These are phyloP conservation scores for Lerema accius DNA, from an alignment of 1,140 invertebrate genomes.

Conservation along the genomic window DNA sequence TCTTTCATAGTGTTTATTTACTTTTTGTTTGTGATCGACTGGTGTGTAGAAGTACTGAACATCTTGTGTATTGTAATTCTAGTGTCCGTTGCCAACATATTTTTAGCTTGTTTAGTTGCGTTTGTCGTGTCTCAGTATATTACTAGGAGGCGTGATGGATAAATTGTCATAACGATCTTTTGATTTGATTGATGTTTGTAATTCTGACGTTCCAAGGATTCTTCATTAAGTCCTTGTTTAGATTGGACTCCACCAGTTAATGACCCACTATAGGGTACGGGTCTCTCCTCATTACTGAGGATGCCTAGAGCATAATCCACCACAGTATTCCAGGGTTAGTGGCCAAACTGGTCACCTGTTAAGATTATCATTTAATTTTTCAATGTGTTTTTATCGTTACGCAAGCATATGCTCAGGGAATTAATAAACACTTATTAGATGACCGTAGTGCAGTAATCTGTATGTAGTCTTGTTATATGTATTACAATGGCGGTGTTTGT, in stretches of 20 bases:
- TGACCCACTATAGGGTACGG: too few relatives aligned
- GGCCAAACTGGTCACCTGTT: too few relatives aligned
- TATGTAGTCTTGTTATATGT: conserved; percentile 7
- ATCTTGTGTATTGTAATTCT: conserved; percentile 33
- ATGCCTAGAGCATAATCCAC: too few relatives aligned
- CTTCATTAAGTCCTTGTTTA: not conserved
- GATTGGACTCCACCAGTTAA: too few relatives aligned
- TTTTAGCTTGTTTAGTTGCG: conserved; percentile 38
- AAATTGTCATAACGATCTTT: conserved; percentile 26
- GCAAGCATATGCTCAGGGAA: not conserved
- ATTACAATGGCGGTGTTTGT: conserved; percentile 27
- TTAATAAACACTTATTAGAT: conserved; percentile 2
- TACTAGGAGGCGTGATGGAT: conserved; percentile 20
- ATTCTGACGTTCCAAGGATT: not conserved
- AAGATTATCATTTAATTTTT: too few relatives aligned
- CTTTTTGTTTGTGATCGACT: conserved; percentile 27
- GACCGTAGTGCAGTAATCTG: not conserved
- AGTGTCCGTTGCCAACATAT: conserved; percentile 40
- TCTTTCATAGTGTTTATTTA: conserved; percentile 52
- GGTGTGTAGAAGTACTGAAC: conserved; percentile 11
- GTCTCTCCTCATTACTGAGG: too few relatives aligned
- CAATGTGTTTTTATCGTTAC: too few relatives aligned
- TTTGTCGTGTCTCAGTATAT: conserved; percentile 18
- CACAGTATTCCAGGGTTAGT: too few relatives aligned
- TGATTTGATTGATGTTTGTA: conserved; percentile 11